phyloP scores from a whole-genome alignment of 2,113 vertebrate genomes.

The Lampris megalopsis region DNA sequence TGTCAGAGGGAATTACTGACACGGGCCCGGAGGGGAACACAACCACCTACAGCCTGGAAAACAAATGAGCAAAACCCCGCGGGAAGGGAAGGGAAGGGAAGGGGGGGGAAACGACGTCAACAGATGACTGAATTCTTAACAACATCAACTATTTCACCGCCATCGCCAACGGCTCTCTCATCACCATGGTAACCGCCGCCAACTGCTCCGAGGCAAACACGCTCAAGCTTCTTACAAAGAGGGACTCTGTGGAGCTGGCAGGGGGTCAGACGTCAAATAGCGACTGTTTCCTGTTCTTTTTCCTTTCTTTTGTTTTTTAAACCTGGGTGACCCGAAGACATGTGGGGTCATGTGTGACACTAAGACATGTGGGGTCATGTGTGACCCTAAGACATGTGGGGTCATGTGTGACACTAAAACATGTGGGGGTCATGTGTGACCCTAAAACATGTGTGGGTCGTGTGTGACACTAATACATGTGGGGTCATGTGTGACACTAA shows the following conservation, averaged over 20 bases:
- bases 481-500: too few relatives aligned
- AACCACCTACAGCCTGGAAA: constrained; percentile 37
- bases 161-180: constrained; percentile 17
- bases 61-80: constrained; percentile 36
- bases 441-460: too few relatives aligned
- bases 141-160: constrained; percentile 22
- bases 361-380: too few relatives aligned
- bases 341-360: too few relatives aligned
- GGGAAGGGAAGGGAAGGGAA: constrained; percentile 15
- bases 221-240: constrained; percentile 19
- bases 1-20: constrained; percentile 59
- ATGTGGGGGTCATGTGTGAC: too few relatives aligned
- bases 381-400: too few relatives aligned
- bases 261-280: constrained; percentile 33
- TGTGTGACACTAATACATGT: too few relatives aligned
- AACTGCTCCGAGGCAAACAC: constrained; percentile 17
- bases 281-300: too few relatives aligned
- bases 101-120: not conserved
- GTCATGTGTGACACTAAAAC: too few relatives aligned
- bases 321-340: too few relatives aligned
- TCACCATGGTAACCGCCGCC: constrained; percentile 56
- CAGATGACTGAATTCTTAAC: constrained; percentile 18
- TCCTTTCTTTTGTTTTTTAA: too few relatives aligned
- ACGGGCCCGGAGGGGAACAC: constrained; percentile 37
- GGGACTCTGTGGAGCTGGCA: not conserved